Conservation (phyloP, 2,888 invertebrate genomes). For the Machimus atricapillus region DNA sequence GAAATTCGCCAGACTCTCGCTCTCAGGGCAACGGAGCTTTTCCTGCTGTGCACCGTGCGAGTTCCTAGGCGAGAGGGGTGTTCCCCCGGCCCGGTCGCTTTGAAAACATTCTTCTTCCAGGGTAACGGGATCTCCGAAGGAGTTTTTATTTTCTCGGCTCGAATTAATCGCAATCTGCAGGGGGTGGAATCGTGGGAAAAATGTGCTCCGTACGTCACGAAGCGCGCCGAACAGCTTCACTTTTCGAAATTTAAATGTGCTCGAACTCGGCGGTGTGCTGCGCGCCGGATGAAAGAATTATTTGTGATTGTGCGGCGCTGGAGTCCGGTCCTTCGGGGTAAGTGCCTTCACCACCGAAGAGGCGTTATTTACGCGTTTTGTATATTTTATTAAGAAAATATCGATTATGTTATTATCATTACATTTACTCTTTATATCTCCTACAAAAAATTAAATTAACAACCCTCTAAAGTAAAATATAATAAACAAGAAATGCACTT, state of each 20-base stretch:
- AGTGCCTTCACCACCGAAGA: too few relatives aligned
- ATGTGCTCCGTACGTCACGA: neutral
- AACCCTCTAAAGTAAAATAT: too few relatives aligned
- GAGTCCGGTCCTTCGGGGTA: too few relatives aligned
- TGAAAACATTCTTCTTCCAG: neutral
- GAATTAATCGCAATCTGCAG: slow-evolving; percentile 11
- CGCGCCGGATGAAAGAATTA: neutral
- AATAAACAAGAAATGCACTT: too few relatives aligned
- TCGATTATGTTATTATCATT: too few relatives aligned
- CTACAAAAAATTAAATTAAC: too few relatives aligned
- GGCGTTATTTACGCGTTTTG: too few relatives aligned
- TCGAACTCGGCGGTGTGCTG: neutral
- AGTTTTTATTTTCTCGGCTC: neutral
- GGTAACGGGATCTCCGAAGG: neutral
- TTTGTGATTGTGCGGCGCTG: neutral
- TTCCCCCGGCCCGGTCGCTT: neutral
- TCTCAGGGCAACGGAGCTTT: slow-evolving; percentile 29
- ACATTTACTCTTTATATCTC: too few relatives aligned
- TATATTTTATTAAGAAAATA: too few relatives aligned
- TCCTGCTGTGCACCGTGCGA: slow-evolving; percentile 40
- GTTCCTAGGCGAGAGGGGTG: neutral
- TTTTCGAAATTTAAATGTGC: neutral
- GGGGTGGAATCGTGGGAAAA: slow-evolving; percentile 17
- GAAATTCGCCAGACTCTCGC: slow-evolving; percentile 13
- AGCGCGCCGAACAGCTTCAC: too few relatives aligned